Conservation (phyloP, 1,140 invertebrate genomes). For the Drosophila biarmipes region DNA sequence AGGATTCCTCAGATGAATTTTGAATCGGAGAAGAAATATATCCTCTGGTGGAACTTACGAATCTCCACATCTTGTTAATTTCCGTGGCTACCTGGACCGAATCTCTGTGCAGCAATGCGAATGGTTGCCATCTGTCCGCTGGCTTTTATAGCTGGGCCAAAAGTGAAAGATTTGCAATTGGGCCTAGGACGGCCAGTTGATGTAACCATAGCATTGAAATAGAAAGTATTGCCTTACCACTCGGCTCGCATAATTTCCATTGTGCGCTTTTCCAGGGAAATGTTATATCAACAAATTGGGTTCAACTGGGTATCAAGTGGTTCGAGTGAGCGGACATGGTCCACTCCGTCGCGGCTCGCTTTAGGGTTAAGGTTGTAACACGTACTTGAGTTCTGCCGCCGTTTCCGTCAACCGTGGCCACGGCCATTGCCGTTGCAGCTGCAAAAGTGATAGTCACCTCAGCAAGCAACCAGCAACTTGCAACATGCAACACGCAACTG, state of each 20-base stretch:
- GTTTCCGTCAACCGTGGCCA: constrained; percentile 68
- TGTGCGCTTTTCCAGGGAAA: constrained; percentile 72
- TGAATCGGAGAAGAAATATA: not conserved
- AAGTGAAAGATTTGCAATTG: constrained; percentile 75
- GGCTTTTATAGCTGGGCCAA: constrained; percentile 56
- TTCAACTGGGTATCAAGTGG: constrained; percentile 79
- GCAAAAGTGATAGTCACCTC: constrained; percentile 52
- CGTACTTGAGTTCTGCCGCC: constrained; percentile 73
- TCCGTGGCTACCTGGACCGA: constrained; percentile 18
- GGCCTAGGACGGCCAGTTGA: constrained; percentile 61
- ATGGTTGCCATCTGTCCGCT: constrained; percentile 24
- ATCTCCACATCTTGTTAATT: constrained; percentile 56
- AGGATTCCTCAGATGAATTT: not conserved
- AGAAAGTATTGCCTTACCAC: constrained; percentile 77
- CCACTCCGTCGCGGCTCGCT: constrained; percentile 40
- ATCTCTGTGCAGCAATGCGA: constrained; percentile 56
- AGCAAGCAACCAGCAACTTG: constrained; percentile 6
- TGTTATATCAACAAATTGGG: constrained; percentile 77
- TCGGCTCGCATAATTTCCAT: constrained; percentile 76
- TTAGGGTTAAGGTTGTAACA: constrained; percentile 80
- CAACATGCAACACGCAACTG: constrained; percentile 10
- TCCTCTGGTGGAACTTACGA: constrained; percentile 50
- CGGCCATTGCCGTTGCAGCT: constrained; percentile 21
- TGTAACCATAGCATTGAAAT: constrained; percentile 82
- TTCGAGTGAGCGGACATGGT: constrained; percentile 36